A percentile compares a stretch with the other conserved stretches of the same genome.
phyloP scores from a whole-genome alignment of 1,140 invertebrate species.

The Drosophila arizonae region DNA sequence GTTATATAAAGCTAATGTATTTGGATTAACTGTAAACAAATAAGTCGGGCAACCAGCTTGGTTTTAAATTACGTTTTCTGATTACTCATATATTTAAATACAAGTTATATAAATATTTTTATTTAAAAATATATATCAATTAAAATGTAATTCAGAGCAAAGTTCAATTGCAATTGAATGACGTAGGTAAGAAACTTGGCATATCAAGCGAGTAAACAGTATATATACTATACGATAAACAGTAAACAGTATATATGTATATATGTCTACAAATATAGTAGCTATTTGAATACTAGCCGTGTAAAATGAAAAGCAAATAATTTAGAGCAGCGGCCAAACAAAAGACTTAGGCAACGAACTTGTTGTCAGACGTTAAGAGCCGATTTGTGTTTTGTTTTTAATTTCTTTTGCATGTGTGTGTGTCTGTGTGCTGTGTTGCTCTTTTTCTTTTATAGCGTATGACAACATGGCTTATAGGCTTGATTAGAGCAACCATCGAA shows the following conservation, averaged over 20 bases:
- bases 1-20: not conserved
- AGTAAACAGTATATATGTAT: too few relatives aligned
- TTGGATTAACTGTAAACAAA: not conserved
- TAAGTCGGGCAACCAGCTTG: conserved; percentile 27
- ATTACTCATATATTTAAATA: too few relatives aligned
- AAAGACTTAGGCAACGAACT: conserved; percentile 71
- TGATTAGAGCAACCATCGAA: conserved; percentile 38
- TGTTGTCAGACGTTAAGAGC: conserved; percentile 45
- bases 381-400: conserved; percentile 21
- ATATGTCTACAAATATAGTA: too few relatives aligned
- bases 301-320: conserved; percentile 20
- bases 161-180: too few relatives aligned
- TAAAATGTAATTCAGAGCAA: too few relatives aligned
- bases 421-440: not conserved
- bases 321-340: conserved; percentile 49
- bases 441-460: conserved; percentile 22
- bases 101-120: too few relatives aligned
- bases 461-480: conserved; percentile 36
- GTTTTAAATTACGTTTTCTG: too few relatives aligned
- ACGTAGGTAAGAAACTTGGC: too few relatives aligned
- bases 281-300: not conserved
- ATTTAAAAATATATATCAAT: too few relatives aligned
- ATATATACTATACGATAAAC: too few relatives aligned
- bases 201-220: too few relatives aligned
- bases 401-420: not conserved